Evolutionary conservation across 2,888 invertebrate species (phyloP).

Genomic region (Acleris emargana): DNA sequence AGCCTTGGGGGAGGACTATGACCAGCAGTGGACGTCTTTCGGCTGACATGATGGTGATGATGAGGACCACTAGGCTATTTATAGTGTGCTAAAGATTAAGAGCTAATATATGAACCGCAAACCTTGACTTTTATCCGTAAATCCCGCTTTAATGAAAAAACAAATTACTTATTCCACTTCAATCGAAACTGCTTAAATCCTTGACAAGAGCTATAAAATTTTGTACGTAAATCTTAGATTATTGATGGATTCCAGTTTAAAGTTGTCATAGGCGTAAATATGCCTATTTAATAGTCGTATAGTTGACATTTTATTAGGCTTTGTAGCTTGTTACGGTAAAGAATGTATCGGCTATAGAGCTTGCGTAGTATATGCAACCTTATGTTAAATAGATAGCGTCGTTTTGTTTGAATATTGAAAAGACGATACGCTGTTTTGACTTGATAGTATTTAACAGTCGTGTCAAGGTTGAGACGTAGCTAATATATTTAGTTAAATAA

Average conservation of each 20-base stretch:
- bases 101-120: not conserved
- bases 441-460: not conserved
- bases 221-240: conserved; percentile 9
- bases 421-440: too few relatives aligned
- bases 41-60: too few relatives aligned
- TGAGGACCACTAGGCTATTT: too few relatives aligned
- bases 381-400: too few relatives aligned
- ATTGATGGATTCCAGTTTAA: conserved; percentile 27
- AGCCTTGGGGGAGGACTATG: too few relatives aligned
- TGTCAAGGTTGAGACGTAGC: conserved; percentile 28
- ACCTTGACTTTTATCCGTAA: not conserved
- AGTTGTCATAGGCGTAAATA: conserved; percentile 30
- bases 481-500: conserved; percentile 25
- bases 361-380: too few relatives aligned
- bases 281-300: conserved; percentile 16
- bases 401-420: too few relatives aligned
- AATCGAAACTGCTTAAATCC: conserved; percentile 8
- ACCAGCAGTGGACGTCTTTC: too few relatives aligned
- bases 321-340: too few relatives aligned
- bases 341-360: too few relatives aligned
- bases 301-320: conserved; percentile 18
- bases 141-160: not conserved
- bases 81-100: too few relatives aligned
- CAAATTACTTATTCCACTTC: not conserved
- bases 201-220: conserved; percentile 10